Percentiles rank a stretch among this genome's conserved stretches.
Evolutionary conservation across 2,113 vertebrate species (phyloP).

Genomic region (Coturnix japonica): DNA sequence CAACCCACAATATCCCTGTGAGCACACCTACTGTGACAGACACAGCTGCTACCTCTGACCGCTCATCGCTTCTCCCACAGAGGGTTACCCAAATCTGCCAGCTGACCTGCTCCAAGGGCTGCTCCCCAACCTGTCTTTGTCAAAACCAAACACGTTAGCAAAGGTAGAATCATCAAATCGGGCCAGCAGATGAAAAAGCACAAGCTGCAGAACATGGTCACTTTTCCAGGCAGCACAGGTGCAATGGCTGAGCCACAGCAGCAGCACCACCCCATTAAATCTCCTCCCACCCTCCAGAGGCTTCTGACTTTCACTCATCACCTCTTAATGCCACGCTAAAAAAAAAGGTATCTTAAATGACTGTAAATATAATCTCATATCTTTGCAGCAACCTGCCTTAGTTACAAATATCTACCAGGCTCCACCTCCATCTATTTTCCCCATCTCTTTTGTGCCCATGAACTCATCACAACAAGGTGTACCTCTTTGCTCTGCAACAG

Average conservation of each 20-base stretch:
- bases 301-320: not conserved
- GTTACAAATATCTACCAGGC: not conserved
- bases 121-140: rapidly evolving
- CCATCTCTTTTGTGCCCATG: not conserved
- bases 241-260: not conserved
- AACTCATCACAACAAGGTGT: not conserved
- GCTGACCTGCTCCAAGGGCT: rapidly evolving
- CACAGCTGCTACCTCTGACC: not conserved
- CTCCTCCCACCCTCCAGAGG: not conserved
- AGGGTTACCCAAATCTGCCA: not conserved
- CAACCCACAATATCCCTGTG: not conserved
- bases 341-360: not conserved
- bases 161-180: rapidly evolving
- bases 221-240: not conserved
- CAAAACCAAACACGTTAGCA: not conserved
- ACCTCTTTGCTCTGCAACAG: not conserved
- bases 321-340: not conserved
- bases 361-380: not conserved
- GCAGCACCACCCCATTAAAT: not conserved
- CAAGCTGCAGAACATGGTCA: not conserved
- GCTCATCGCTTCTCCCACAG: not conserved
- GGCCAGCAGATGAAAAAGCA: not conserved
- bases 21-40: not conserved
- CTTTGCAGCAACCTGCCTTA: not conserved
- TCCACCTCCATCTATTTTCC: not conserved